Evolutionary conservation across 1,140 invertebrate genomes (phyloP).

Genomic region (Trypoxylus dichotomus): DNA sequence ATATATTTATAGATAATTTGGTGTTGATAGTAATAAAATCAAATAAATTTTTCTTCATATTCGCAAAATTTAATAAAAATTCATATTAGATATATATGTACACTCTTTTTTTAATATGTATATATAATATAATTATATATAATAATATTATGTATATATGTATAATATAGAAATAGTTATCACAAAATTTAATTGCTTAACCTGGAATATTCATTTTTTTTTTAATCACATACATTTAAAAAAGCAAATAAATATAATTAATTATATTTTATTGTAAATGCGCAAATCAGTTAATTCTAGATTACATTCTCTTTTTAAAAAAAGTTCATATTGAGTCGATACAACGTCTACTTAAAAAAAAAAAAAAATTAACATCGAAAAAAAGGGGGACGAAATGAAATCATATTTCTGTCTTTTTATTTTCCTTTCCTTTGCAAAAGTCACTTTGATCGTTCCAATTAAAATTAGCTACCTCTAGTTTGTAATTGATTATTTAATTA

Average conservation of each 20-base stretch:
- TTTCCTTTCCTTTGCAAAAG: not conserved
- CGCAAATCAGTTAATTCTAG: conserved; percentile 34
- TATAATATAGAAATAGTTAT: conserved; percentile 41
- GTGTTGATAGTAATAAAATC: conserved; percentile 4
- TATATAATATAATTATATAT: conserved; percentile 29
- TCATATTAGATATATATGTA: conserved; percentile 19
- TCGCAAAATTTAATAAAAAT: conserved; percentile 16
- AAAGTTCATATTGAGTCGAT: conserved; percentile 19
- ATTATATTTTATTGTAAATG: conserved; percentile 41
- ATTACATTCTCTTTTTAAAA: conserved; percentile 23
- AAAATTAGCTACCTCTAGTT: conserved; percentile 14
- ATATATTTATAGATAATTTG: conserved; percentile 18
- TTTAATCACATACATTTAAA: conserved; percentile 47
- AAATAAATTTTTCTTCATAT: not conserved
- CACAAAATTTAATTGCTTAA: conserved; percentile 49
- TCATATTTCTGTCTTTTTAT: conserved; percentile 41
- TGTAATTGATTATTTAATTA: too few species aligned
- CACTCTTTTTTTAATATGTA: conserved; percentile 24
- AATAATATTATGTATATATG: conserved; percentile 31
- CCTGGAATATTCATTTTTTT: conserved; percentile 45
- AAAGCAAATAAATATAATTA: conserved; percentile 44
- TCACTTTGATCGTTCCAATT: not conserved
- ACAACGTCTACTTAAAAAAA: not conserved
- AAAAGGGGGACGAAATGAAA: conserved; percentile 31
- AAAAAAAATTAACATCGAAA: not conserved